phyloP scores from a whole-genome alignment of 2,113 vertebrate species.

The Hippocampus mohnikei region DNA sequence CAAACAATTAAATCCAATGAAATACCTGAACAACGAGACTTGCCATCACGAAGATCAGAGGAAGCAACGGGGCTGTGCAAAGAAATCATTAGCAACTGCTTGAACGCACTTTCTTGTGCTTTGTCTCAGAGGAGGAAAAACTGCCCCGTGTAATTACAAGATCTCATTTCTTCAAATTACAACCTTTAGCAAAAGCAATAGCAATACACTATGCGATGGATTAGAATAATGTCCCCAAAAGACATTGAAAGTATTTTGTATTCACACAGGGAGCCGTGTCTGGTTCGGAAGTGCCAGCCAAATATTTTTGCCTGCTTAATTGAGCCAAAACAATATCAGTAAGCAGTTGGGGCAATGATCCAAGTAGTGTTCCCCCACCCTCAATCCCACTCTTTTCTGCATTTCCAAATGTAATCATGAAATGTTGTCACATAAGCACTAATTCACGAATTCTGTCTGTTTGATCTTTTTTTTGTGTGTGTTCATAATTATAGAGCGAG shows the following conservation, averaged over 20 bases:
- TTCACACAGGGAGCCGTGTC: background rate
- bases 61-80: background rate
- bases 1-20: background rate
- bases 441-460: background rate
- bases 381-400: background rate
- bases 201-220: background rate
- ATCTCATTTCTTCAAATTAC: constrained; percentile 3
- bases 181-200: background rate
- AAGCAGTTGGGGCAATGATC: background rate
- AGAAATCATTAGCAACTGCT: background rate
- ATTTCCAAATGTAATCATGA: background rate
- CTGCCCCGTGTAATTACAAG: background rate
- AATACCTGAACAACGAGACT: background rate
- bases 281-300: background rate
- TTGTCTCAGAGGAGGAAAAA: background rate
- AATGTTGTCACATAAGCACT: background rate
- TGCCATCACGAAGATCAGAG: background rate
- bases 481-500: background rate
- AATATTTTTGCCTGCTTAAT: background rate
- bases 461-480: background rate
- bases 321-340: background rate
- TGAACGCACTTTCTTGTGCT: background rate
- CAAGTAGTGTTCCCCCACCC: background rate
- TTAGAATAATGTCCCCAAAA: background rate
- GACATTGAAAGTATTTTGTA: background rate